Percentiles rank a stretch among this genome's conserved stretches.
Conservation (phyloP, 1,140 invertebrate genomes). For the Pogonomyrmex californicus region DNA sequence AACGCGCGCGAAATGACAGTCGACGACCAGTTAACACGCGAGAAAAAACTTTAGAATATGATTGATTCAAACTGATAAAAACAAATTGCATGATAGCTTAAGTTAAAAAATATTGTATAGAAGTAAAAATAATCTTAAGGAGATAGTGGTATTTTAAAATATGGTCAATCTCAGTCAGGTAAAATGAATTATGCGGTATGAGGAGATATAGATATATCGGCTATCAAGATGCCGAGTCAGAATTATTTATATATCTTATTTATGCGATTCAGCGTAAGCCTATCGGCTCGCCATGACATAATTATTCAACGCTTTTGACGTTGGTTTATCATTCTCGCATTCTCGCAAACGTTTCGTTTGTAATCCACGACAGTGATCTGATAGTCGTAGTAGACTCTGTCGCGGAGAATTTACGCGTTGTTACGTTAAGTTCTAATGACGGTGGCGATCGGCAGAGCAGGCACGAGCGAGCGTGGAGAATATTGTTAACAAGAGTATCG, state of each 20-base stretch:
- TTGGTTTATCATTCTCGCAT: slow-evolving; percentile 42
- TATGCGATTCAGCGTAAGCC: slow-evolving; percentile 8
- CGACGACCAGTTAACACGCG: slow-evolving; percentile 5
- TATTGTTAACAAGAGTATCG: slow-evolving; percentile 68
- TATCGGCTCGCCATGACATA: not conserved
- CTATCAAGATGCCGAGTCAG: slow-evolving; percentile 2
- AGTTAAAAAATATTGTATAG: not conserved
- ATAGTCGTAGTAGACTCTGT: not conserved
- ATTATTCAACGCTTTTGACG: slow-evolving; percentile 33
- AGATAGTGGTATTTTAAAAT: not conserved
- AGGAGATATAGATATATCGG: slow-evolving; percentile 12
- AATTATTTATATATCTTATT: slow-evolving; percentile 19
- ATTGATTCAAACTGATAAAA: not conserved
- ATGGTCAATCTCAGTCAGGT: not conserved
- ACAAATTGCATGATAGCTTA: not conserved
- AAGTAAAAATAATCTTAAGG: not conserved
- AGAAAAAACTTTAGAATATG: slow-evolving; percentile 1
- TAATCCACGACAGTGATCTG: slow-evolving; percentile 30
- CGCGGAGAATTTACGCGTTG: not conserved
- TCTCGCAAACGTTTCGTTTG: slow-evolving; percentile 49
- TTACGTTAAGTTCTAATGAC: slow-evolving; percentile 56
- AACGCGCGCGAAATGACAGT: not conserved
- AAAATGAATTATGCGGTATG: not conserved
- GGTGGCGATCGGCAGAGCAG: slow-evolving; percentile 27
- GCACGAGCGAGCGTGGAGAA: slow-evolving; percentile 38